Conservation (phyloP, 2,113 vertebrate genomes). For the Oncorhynchus nerka region DNA sequence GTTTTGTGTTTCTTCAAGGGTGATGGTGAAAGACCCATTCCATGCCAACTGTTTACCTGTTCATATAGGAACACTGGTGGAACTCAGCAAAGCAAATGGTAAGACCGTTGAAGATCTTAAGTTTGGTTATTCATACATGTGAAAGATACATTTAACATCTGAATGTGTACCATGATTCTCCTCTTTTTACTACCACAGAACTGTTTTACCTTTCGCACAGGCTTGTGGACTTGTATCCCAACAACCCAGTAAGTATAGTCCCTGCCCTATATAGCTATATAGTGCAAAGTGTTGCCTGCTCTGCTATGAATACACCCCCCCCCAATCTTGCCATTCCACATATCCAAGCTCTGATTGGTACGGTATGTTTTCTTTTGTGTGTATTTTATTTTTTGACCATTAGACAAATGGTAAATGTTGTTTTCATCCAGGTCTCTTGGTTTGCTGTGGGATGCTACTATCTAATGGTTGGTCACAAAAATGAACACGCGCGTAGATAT, state of each 20-base stretch:
- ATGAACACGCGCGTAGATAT: constrained; percentile 1
- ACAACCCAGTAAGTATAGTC: constrained; percentile 89
- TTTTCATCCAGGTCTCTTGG: constrained; percentile 2
- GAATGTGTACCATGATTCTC: neutral
- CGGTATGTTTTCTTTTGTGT: neutral
- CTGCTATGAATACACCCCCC: neutral
- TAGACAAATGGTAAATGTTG: neutral
- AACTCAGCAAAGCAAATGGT: constrained; percentile 98
- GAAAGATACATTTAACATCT: too few relatives aligned
- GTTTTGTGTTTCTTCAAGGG: constrained; percentile 73
- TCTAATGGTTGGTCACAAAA: constrained; percentile 12
- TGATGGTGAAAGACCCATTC: constrained; percentile 98
- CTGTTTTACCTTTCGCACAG: constrained; percentile 99
- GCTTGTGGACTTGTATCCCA: constrained; percentile 97
- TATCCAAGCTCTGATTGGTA: too few relatives aligned
- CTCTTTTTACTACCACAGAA: constrained; percentile 70
- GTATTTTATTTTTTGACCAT: neutral
- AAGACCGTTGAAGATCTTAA: constrained; percentile 22
- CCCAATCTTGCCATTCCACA: too few relatives aligned
- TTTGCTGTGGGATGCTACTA: constrained; percentile 15
- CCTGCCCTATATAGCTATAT: neutral
- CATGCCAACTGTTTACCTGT: constrained; percentile 97
- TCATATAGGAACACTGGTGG: constrained; percentile 96
- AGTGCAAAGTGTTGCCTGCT: too few relatives aligned
- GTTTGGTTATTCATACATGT: too few relatives aligned